phyloP scores from a whole-genome alignment of 2,797 vertebrate species.

The Propithecus deckenii region DNA sequence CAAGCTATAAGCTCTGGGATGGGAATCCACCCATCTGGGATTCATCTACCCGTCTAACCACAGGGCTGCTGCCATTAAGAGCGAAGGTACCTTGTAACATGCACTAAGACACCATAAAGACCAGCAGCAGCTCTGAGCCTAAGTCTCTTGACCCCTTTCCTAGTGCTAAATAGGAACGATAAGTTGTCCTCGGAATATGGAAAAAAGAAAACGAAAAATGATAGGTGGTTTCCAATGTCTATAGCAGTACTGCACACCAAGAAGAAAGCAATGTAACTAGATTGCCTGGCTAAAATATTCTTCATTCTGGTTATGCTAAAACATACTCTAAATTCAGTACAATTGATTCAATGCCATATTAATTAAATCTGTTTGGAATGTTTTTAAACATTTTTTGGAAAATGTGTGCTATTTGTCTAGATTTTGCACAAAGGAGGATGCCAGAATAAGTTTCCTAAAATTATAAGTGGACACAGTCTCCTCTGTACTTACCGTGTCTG shows the following conservation, averaged over 20 bases:
- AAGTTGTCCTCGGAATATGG: neutral
- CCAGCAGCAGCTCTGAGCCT: neutral
- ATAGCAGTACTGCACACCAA: neutral
- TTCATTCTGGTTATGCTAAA: neutral
- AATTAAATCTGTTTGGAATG: neutral
- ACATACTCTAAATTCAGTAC: neutral
- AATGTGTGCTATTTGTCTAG: neutral
- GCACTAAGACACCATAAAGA: neutral
- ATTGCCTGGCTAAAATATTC: neutral
- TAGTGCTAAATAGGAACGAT: neutral
- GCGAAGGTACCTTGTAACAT: neutral
- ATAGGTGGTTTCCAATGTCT: neutral
- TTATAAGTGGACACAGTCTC: neutral
- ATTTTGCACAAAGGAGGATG: neutral
- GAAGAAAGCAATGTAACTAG: neutral
- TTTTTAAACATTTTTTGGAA: slow-evolving; percentile 25
- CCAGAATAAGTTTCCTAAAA: neutral
- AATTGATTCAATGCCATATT: neutral
- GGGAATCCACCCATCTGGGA: neutral
- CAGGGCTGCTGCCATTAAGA: neutral
- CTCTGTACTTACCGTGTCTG: neutral
- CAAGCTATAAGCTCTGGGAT: neutral
- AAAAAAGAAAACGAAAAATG: slow-evolving; percentile 9
- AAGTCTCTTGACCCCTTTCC: neutral
- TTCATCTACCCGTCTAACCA: neutral